Evolutionary conservation across 1,140 invertebrate genomes (phyloP).

Genomic region (Drosophila parabipectinata): DNA sequence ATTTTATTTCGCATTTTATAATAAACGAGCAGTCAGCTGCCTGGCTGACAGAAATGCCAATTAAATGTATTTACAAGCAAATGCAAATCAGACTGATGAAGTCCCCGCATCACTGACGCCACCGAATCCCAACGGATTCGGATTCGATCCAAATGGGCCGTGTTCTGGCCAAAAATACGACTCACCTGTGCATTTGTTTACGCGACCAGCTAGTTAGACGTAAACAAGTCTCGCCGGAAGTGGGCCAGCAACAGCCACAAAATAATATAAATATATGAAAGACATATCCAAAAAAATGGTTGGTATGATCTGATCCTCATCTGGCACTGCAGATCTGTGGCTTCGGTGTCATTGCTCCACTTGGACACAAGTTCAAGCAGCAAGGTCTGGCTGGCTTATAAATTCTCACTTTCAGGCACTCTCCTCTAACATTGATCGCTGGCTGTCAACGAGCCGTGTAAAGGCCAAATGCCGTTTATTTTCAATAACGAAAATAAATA

Average conservation of each 20-base stretch:
- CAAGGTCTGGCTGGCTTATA: conserved; percentile 61
- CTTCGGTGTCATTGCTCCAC: conserved; percentile 65
- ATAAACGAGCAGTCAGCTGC: conserved; percentile 67
- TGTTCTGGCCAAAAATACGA: conserved; percentile 58
- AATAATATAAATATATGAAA: neutral
- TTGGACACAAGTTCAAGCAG: conserved; percentile 77
- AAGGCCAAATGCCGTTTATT: conserved; percentile 73
- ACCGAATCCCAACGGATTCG: conserved; percentile 32
- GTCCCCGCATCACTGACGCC: conserved; percentile 49
- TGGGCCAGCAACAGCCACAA: conserved; percentile 49
- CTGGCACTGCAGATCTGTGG: neutral
- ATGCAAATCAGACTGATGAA: conserved; percentile 57
- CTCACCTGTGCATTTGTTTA: conserved; percentile 75
- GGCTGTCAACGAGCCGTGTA: conserved; percentile 71
- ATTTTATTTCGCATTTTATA: conserved; percentile 26
- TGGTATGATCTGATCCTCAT: neutral
- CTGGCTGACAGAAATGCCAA: conserved; percentile 51
- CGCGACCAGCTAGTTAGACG: conserved; percentile 68
- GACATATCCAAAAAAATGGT: conserved; percentile 19
- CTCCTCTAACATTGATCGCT: conserved; percentile 63
- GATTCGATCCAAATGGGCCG: conserved; percentile 39
- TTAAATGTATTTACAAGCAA: conserved; percentile 69
- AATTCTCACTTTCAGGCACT: conserved; percentile 49
- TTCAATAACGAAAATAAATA: conserved; percentile 55
- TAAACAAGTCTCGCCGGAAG: conserved; percentile 76